Evolutionary conservation across 2,797 vertebrate species (phyloP), one percentile per base, ranked within the genome.

Genomic region (Semotilus atromaculatus): DNA sequence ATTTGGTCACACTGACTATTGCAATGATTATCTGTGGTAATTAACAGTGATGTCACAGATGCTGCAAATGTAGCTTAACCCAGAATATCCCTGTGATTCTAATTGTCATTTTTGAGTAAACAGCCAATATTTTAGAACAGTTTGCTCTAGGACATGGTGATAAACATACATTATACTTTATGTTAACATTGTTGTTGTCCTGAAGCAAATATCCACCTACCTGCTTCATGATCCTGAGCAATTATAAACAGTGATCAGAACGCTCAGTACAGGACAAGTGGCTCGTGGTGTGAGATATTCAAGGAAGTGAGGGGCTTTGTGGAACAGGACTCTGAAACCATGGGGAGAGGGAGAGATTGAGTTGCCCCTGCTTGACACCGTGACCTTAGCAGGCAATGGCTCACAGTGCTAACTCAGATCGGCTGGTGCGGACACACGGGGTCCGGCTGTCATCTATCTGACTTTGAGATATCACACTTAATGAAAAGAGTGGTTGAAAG

Each of bases 81-180:
- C 31, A n/a, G 3, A 83, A 55, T 55, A 36, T 29, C 51, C 19
- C 5, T 45, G 4, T 4, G 19, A 31, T 5, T 38, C 6, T 60
- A 18, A 23, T 21, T 58, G 36, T 43, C 18, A 31, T n/a, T n/a
- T 74, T 26, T 45, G 14, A 62, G 51, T 31, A 71, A 81, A 81
- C 21, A 53, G 51, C 34, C 45, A 34, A 2, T 48, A 53, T 23
- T 34, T 74, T 21, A 62, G 62, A 48, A 66, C 78, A 31, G 18
- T 81, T 38, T 81, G 79, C 79, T 70, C 79, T 53, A 53, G 64
- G n/a, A 68, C 48, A 81, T 23, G 26, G 31, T 70, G 45, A 80
- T 68, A 67, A 68, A 58, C 23, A 18, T 26, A 55, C 38, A 55
- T 13, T 55, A 43, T 23, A 45, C 18, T 62, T 29, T 31, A 14